Percentiles rank a stretch among this genome's conserved stretches.
phyloP scores from a whole-genome alignment of 2,888 invertebrate genomes.

The Eupithecia centaureata region DNA sequence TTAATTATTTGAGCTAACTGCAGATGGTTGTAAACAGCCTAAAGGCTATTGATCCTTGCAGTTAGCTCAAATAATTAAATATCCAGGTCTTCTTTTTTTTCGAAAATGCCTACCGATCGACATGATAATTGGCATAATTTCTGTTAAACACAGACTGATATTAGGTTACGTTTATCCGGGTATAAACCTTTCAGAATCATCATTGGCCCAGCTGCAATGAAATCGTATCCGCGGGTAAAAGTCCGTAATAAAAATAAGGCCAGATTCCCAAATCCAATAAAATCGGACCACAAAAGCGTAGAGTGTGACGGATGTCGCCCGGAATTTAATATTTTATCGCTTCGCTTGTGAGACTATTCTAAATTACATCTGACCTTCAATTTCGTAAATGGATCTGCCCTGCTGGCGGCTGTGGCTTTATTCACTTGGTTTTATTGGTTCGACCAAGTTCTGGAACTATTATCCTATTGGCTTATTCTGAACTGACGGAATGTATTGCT shows the following conservation, averaged over 20 bases:
- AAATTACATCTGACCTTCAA: slow-evolving; percentile 44
- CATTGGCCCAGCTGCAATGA: not conserved
- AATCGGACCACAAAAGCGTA: slow-evolving; percentile 56
- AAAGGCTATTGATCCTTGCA: too few species aligned
- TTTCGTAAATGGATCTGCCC: slow-evolving; percentile 31
- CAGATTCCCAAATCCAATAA: slow-evolving; percentile 60
- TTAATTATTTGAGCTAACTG: too few species aligned
- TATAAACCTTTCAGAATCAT: not conserved
- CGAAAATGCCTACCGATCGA: too few species aligned
- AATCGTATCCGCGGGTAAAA: slow-evolving; percentile 2
- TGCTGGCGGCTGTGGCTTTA: slow-evolving; percentile 5
- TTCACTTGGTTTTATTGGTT: slow-evolving; percentile 24
- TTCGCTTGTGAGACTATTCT: slow-evolving; percentile 46
- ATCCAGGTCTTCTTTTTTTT: too few species aligned
- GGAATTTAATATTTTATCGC: slow-evolving; percentile 66
- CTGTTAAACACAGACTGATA: not conserved
- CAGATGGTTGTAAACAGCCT: too few species aligned
- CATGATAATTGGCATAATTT: not conserved
- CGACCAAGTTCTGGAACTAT: slow-evolving; percentile 9
- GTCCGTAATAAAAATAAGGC: slow-evolving; percentile 51
- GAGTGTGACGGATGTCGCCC: slow-evolving; percentile 58
- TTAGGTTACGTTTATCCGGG: not conserved
- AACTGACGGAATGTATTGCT: not conserved
- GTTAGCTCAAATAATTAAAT: too few species aligned
- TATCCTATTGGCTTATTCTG: not conserved